These are phyloP conservation scores for Macheiramphus alcinus DNA, from an alignment of 2,113 vertebrate genomes.

Conservation along the genomic window DNA sequence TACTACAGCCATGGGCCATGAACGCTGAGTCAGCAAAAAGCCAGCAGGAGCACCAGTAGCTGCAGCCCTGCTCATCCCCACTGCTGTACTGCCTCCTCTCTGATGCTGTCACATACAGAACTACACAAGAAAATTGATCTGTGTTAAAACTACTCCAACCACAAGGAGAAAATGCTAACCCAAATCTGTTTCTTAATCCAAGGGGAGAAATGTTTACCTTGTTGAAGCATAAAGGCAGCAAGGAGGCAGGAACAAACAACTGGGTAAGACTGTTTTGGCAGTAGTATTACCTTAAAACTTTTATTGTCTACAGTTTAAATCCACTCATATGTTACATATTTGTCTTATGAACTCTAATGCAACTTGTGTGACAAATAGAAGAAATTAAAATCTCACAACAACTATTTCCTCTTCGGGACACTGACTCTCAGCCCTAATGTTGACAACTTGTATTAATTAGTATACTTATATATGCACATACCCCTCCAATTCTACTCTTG, in stretches of 20 bases:
- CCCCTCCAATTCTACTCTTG: not conserved
- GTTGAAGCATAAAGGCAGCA: not conserved
- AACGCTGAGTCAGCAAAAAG: not conserved
- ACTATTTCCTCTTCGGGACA: not conserved
- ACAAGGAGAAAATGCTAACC: not conserved
- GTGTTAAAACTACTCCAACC: not conserved
- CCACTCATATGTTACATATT: not conserved
- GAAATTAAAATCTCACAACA: not conserved
- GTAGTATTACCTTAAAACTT: not conserved
- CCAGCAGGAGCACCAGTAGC: not conserved
- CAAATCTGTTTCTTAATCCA: not conserved
- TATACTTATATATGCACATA: not conserved
- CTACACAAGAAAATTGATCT: not conserved
- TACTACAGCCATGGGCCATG: accelerated
- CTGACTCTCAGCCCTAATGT: not conserved
- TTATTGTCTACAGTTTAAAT: not conserved
- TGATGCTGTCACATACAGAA: not conserved
- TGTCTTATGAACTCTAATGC: accelerated
- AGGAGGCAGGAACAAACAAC: not conserved
- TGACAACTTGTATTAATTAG: not conserved
- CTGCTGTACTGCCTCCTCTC: not conserved
- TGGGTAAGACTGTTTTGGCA: not conserved
- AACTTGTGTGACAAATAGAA: not conserved
- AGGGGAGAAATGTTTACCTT: not conserved
- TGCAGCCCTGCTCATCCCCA: not conserved